A percentile compares a stretch with the other conserved stretches of the same genome.
These are phyloP conservation scores for Chrysochloris asiatica DNA, from an alignment of 2,113 vertebrate genomes.

Conservation along the genomic window DNA sequence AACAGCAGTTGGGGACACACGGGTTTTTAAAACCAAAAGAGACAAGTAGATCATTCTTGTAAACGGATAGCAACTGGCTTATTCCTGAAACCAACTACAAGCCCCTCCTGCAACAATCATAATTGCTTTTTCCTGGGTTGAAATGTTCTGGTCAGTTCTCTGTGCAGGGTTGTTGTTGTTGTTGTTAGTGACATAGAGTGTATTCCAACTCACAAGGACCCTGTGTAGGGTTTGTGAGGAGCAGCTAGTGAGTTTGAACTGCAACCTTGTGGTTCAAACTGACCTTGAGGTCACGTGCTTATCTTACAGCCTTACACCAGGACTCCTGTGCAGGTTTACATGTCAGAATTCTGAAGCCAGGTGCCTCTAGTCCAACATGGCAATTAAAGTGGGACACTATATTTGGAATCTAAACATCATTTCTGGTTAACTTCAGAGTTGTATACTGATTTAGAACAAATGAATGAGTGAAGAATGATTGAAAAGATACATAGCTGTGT, in stretches of 20 bases:
- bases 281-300: no score
- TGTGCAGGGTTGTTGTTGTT: background rate
- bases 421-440: background rate
- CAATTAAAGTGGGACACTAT: background rate
- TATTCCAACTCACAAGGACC: no score
- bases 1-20: background rate
- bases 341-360: background rate
- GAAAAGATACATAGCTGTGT: background rate
- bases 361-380: background rate
- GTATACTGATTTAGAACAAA: background rate
- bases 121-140: background rate
- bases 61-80: background rate
- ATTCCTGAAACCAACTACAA: conserved; percentile 9
- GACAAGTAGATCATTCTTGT: background rate
- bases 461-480: background rate
- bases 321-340: no score
- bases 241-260: no score
- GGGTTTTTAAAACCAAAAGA: background rate
- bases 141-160: background rate
- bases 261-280: no score
- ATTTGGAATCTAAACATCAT: background rate
- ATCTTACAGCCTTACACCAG: no score
- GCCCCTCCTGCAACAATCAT: background rate
- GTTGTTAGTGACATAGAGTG: no score
- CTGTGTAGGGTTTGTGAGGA: no score